Base-by-base conservation (phyloP, 1,140 invertebrate species). In the Zaprionus capensis region DNA sequence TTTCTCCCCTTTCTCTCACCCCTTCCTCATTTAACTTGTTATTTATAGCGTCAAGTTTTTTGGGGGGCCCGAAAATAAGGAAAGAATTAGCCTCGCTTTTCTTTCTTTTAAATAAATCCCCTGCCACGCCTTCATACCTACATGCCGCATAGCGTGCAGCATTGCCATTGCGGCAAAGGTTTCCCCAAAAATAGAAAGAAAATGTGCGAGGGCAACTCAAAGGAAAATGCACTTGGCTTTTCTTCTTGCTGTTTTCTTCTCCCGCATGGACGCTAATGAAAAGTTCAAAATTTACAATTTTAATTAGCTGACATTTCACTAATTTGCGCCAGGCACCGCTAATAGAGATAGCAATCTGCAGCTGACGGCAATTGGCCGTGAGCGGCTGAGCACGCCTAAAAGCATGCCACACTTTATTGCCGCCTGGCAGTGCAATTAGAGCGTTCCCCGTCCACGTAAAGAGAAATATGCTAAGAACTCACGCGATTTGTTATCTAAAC, bases 211-310 rank as follows among this genome's bases (percentile, higher is more conserved):
- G 15, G 38, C 4, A n/a, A 41, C 38, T 46, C 41, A 46, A 46
- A 46, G 44, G 53, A 71, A 73, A 80, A 78, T 69, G 77, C 83
- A 82, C 69, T 85, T 76, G 56, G 31, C 31, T 34, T 34, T 34
- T 68, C 53, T 26, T 44, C 41, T 44, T 36, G 57, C 61, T 61
- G 59, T 53, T 46, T 36, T 38, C 36, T 38, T 38, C 34, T 36
- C 12, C 12, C 34, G 4, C 34, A 64, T 66, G 63, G 17, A 28
- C 17, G 5, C 70, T 51, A 71, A 69, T 73, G 67, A 70, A 86
- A 87, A 90, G 81, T 88, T 75, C 61, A 87, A 80, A 85, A 90
- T 88, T 84, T 84, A 84, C 81, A 78, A 87, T 88, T 87, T 87
- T 90, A 87, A 88, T 84, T 88, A 84, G 72, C 78, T 80, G 71